phyloP scores from a whole-genome alignment of 2,888 invertebrate genomes.

The Trichopoda pennipes region DNA sequence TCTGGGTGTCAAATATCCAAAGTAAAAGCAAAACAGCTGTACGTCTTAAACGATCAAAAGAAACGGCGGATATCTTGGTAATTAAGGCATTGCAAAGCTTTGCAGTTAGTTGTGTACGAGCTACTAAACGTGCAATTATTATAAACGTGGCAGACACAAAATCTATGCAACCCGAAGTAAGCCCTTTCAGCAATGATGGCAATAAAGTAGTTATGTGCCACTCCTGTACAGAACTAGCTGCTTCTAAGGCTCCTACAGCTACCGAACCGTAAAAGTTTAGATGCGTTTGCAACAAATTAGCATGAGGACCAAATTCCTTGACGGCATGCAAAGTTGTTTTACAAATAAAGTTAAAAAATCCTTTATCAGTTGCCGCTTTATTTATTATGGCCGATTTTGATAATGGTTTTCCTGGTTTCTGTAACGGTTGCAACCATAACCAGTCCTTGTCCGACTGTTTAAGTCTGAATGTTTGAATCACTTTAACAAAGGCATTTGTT shows the following conservation, averaged over 20 bases:
- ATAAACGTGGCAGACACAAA: constrained; percentile 88
- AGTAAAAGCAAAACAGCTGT: constrained; percentile 86
- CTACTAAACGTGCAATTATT: constrained; percentile 86
- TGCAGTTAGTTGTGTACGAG: constrained; percentile 84
- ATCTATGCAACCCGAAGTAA: constrained; percentile 86
- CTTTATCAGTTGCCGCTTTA: constrained; percentile 85
- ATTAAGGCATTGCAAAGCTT: constrained; percentile 84
- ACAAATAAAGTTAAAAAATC: constrained; percentile 85
- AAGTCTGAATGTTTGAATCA: constrained; percentile 89
- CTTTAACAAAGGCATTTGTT: constrained; percentile 91
- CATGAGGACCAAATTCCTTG: constrained; percentile 83
- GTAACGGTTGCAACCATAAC: constrained; percentile 88
- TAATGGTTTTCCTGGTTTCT: constrained; percentile 88
- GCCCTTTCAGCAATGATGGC: constrained; percentile 86
- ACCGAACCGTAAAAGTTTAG: constrained; percentile 91
- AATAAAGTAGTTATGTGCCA: constrained; percentile 86
- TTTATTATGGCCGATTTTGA: constrained; percentile 87
- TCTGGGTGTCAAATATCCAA: constrained; percentile 87
- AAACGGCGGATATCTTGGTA: constrained; percentile 83
- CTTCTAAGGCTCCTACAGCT: constrained; percentile 86
- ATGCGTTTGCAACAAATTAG: constrained; percentile 85
- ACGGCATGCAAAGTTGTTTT: constrained; percentile 83
- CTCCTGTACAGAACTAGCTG: constrained; percentile 82
- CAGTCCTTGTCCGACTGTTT: constrained; percentile 84
- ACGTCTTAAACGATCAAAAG: constrained; percentile 82